Percentiles rank a stretch among this genome's conserved stretches.
Evolutionary conservation across 2,888 invertebrate genomes (phyloP).

Genomic region (Mythimna albipuncta): DNA sequence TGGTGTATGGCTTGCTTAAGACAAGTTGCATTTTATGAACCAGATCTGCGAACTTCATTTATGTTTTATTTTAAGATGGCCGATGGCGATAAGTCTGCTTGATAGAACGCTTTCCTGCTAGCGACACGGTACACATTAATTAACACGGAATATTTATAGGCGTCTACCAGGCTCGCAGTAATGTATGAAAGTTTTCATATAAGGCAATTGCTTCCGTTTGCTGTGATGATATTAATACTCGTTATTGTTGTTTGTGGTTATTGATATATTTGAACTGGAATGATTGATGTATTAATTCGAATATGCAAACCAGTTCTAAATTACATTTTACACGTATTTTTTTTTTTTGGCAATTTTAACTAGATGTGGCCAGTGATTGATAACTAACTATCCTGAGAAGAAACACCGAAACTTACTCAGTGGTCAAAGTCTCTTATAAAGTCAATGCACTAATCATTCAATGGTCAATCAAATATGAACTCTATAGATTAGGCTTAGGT

Average conservation of each 20-base stretch:
- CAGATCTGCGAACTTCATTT: conserved; percentile 64
- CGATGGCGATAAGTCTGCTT: conserved; percentile 59
- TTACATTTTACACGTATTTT: too few species aligned
- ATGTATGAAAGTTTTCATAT: conserved; percentile 48
- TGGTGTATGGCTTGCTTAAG: conserved; percentile 56
- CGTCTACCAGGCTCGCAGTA: conserved; percentile 32
- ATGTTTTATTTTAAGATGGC: conserved; percentile 69
- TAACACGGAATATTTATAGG: conserved; percentile 63
- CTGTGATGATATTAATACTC: conserved; percentile 6
- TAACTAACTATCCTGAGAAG: too few species aligned
- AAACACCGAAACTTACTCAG: too few species aligned
- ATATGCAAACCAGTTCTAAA: too few species aligned
- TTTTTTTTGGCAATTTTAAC: too few species aligned
- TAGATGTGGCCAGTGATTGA: too few species aligned
- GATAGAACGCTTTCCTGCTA: conserved; percentile 66
- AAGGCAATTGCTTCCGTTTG: conserved; percentile 49
- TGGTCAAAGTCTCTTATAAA: too few species aligned
- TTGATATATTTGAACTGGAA: neutral
- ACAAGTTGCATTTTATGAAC: conserved; percentile 65
- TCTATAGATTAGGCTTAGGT: too few species aligned
- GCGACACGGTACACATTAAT: conserved; percentile 63
- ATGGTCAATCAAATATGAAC: too few species aligned
- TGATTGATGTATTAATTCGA: too few species aligned
- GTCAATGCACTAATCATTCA: too few species aligned
- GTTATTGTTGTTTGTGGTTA: conserved; percentile 5